phyloP scores from a whole-genome alignment of 2,113 vertebrate genomes.

The Sebastes fasciatus region DNA sequence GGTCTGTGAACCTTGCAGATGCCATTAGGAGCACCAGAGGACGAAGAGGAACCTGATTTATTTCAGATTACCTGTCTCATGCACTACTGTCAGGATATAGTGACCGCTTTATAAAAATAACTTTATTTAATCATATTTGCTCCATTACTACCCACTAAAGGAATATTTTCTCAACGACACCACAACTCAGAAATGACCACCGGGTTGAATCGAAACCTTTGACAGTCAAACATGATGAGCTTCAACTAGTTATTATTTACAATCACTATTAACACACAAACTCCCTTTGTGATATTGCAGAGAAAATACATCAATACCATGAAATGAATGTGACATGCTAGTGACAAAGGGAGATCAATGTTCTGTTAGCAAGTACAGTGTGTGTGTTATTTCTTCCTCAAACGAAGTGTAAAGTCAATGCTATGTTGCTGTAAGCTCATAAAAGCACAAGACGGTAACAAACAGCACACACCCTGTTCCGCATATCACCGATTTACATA shows the following conservation, averaged over 20 bases:
- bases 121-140: no score
- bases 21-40: no score
- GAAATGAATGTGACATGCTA: conserved; percentile 14
- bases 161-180: not conserved
- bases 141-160: no score
- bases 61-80: no score
- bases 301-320: not conserved
- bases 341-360: conserved; percentile 43
- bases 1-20: no score
- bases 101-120: no score
- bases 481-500: conserved; percentile 5
- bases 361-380: conserved; percentile 23
- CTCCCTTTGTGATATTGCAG: not conserved
- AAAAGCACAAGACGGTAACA: not conserved
- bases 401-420: not conserved
- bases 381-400: not conserved
- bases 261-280: not conserved
- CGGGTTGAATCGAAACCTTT: not conserved
- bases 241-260: conserved; percentile 3
- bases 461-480: not conserved
- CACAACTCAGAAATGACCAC: not conserved
- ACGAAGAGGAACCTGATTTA: no score
- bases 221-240: not conserved
- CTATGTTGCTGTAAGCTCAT: not conserved
- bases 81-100: no score